A percentile compares a stretch with the other conserved stretches of the same genome.
Conservation (phyloP, 2,113 vertebrate species). For the Furnarius figulus region DNA sequence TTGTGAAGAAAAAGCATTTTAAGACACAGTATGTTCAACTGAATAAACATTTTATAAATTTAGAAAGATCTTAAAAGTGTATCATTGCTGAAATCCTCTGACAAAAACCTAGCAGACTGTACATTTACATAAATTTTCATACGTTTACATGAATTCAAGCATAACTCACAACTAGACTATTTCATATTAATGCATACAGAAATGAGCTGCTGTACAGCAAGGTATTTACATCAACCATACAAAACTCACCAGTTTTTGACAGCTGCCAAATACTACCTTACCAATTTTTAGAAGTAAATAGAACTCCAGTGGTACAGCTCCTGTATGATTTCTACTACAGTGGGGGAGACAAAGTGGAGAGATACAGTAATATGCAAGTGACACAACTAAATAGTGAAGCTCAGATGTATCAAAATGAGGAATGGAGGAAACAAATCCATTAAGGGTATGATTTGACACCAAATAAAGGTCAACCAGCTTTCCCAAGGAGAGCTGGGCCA, state of each 20-base stretch:
- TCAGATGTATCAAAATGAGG: neutral
- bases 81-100: neutral
- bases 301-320: neutral
- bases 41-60: conserved; percentile 2
- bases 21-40: neutral
- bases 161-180: neutral
- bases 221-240: neutral
- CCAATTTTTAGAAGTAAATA: neutral
- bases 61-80: neutral
- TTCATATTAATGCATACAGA: neutral
- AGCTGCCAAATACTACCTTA: neutral
- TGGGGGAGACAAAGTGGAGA: neutral
- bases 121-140: conserved; percentile 22
- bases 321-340: neutral
- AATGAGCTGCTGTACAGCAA: neutral
- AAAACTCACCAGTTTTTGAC: neutral
- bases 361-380: neutral
- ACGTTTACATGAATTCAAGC: neutral
- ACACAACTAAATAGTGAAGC: neutral
- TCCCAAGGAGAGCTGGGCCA: neutral
- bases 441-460: neutral
- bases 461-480: neutral
- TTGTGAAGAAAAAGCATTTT: neutral
- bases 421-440: neutral
- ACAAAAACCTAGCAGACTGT: neutral